A percentile compares a stretch with the other conserved stretches of the same genome.
These are phyloP conservation scores for Pachyuromys duprasi DNA, from an alignment of 2,797 vertebrate species.

Conservation along the genomic window DNA sequence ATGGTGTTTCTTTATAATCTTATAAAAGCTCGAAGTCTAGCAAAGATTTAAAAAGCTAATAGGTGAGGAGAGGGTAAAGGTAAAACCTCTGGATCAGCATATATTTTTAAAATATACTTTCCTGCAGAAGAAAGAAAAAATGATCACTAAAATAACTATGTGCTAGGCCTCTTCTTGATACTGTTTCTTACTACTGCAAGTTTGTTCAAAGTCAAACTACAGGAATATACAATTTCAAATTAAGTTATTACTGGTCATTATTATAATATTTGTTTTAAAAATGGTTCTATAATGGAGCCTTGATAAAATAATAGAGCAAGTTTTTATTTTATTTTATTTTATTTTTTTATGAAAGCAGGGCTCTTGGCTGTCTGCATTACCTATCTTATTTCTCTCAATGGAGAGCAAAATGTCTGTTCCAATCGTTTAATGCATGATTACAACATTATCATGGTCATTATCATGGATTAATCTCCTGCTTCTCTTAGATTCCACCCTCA, in stretches of 20 bases:
- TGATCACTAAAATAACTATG: not conserved
- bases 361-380: not conserved
- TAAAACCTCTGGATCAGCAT: not conserved
- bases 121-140: not conserved
- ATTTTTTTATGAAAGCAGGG: not conserved
- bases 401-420: not conserved
- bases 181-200: not conserved
- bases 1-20: not conserved
- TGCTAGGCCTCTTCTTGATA: not conserved
- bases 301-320: not conserved
- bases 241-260: not conserved
- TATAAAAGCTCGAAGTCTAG: not conserved
- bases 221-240: not conserved
- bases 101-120: not conserved
- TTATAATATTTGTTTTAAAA: not conserved
- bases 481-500: not conserved
- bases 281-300: not conserved
- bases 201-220: not conserved
- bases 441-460: not conserved
- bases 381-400: not conserved
- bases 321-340: too few species aligned
- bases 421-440: not conserved
- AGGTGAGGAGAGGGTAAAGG: not conserved
- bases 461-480: not conserved
- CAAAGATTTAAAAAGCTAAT: not conserved